A percentile compares a stretch with the other conserved stretches of the same genome.
Evolutionary conservation across 1,140 invertebrate species (phyloP).

Genomic region (Aplysia californica): DNA sequence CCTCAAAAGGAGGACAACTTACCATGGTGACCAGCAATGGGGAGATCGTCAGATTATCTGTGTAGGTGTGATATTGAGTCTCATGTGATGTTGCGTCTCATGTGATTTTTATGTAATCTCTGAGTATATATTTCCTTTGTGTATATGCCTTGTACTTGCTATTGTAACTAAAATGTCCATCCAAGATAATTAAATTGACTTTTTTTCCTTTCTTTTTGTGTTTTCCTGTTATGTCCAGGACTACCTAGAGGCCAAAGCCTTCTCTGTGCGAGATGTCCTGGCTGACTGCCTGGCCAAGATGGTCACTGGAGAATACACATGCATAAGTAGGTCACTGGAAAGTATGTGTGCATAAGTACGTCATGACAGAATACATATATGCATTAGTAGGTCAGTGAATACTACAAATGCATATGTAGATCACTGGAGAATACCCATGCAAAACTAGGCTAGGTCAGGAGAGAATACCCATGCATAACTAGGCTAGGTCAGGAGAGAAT

Average conservation of each 20-base stretch:
- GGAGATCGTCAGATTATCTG: background rate
- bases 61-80: too few relatives aligned
- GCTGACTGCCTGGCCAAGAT: conserved; percentile 47
- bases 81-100: too few relatives aligned
- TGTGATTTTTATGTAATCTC: too few relatives aligned
- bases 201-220: background rate
- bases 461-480: too few relatives aligned
- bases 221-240: conserved; percentile 43
- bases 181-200: background rate
- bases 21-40: background rate
- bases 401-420: too few relatives aligned
- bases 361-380: too few relatives aligned
- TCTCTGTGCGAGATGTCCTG: conserved; percentile 55
- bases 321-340: conserved; percentile 50
- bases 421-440: too few relatives aligned
- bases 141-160: background rate
- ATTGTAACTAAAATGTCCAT: background rate
- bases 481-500: too few relatives aligned
- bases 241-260: conserved; percentile 49
- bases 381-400: too few relatives aligned
- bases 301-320: conserved; percentile 47
- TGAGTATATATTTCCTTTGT: background rate
- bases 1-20: too few relatives aligned
- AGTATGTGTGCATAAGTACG: too few relatives aligned
- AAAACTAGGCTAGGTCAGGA: too few relatives aligned